Base-by-base conservation (phyloP, 2,888 invertebrate species). In the Hybos culiciformis region DNA sequence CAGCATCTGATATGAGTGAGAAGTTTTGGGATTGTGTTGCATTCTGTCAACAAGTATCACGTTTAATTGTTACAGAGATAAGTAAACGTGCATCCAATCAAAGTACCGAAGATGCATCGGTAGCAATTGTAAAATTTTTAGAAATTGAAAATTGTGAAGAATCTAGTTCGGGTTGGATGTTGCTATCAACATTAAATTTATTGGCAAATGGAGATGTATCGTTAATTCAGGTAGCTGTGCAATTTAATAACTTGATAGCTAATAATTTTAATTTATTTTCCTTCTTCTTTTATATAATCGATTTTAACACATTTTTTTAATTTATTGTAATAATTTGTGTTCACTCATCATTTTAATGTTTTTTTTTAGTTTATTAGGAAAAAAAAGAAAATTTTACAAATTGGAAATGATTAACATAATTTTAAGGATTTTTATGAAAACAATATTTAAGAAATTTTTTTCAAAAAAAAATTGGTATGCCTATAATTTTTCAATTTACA, bases 41-140 rank as follows among this genome's bases (percentile, higher is more conserved):
- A 51, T 96, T 96, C 63, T 90, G 90, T 57, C 88, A 90, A 60
- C 88, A 92, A 73, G 88, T 93, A 1, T 93, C 94, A 1, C 80
- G 87, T 51, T 72, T 96, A 19, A 92, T 97, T 86, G 97, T 97
- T n/a, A 81, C 83, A 6, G 96, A 97, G 70, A 94, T 97, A 53
- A 73, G 94, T 42, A 80, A 85, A 57, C 74, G 65, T 53, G 98
- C 97, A 12, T 91, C 93, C 45, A 96, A 96, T 67, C 94, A 96
- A 66, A 93, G 87, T 57, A 83, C 90, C 31, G 93, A 92, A 65
- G 85, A 90, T 42, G 97, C 98, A 26, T 94, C 96, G 56, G 86
- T 86, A 70, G 91, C 93, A 15, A 97, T 98, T 56, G 93, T 93
- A 8, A 88, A 90, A 65, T 97, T 94, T 68, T 71, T 97, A 43